Conservation (phyloP, 2,888 invertebrate genomes). For the Stenchaetothrips biformis region DNA sequence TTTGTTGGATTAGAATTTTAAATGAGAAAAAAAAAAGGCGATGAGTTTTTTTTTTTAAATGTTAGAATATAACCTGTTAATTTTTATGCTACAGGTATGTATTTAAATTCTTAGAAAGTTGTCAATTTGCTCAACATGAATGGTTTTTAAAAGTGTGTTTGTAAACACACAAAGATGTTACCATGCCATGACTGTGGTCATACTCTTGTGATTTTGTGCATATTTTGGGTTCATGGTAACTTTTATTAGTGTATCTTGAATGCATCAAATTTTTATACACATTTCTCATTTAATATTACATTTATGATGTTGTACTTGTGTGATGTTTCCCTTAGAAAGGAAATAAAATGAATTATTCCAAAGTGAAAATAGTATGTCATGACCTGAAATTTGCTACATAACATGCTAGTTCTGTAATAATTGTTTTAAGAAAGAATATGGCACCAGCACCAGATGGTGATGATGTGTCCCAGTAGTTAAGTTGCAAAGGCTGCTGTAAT, state of each 20-base stretch:
- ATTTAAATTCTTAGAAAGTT: constrained; percentile 10
- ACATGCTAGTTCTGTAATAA: no score
- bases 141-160: constrained; percentile 7
- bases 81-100: background rate
- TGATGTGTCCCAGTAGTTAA: no score
- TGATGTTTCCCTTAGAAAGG: background rate
- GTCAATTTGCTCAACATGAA: constrained; percentile 23
- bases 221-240: constrained; percentile 21
- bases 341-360: background rate
- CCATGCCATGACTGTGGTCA: constrained; percentile 11
- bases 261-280: constrained; percentile 23
- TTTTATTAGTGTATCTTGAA: constrained; percentile 5
- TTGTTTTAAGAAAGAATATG: no score
- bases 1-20: background rate
- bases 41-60: background rate
- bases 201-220: constrained; percentile 22
- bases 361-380: background rate
- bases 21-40: background rate
- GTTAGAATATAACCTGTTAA: background rate
- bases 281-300: constrained; percentile 2
- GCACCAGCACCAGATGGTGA: no score
- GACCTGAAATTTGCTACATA: no score
- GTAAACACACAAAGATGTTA: background rate
- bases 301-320: constrained; percentile 17
- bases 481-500: no score